These are phyloP conservation scores for Erebia ligea DNA, from an alignment of 2,888 invertebrate species.

Conservation along the genomic window DNA sequence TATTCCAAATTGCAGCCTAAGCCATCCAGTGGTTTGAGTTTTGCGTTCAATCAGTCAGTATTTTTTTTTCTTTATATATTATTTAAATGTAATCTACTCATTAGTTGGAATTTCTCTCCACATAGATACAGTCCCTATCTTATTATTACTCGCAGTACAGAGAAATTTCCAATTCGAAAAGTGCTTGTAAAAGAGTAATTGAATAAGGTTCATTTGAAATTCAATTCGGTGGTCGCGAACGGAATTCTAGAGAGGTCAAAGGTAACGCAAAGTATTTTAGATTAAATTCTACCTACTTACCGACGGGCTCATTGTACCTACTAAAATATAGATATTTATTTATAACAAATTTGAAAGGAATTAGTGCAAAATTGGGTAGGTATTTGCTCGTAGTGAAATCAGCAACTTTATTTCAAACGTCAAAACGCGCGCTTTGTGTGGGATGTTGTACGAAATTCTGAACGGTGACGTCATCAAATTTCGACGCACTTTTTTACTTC, in stretches of 20 bases:
- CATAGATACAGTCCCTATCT: too few species aligned
- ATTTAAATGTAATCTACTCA: background rate
- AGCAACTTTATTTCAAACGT: too few species aligned
- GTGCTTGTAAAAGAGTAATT: constrained; percentile 16
- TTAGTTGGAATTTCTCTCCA: background rate
- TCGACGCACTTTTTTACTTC: too few species aligned
- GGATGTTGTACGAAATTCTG: too few species aligned
- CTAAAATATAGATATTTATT: background rate
- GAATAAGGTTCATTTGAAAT: constrained; percentile 18
- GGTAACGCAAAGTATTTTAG: constrained; percentile 5
- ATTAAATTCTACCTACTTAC: background rate
- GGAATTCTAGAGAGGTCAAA: constrained; percentile 11
- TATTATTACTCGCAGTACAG: constrained; percentile 6
- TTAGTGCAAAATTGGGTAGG: too few species aligned
- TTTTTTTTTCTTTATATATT: too few species aligned
- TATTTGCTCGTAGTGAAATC: too few species aligned
- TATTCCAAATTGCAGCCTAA: too few species aligned
- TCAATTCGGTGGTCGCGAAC: constrained; percentile 15
- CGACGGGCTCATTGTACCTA: background rate
- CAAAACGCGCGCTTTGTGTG: too few species aligned
- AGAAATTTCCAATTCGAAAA: constrained; percentile 13
- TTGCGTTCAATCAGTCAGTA: too few species aligned
- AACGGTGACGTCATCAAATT: too few species aligned
- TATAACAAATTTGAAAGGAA: background rate
- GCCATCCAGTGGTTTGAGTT: too few species aligned